Percentiles rank a stretch among this genome's conserved stretches.
Conservation (phyloP, 2,797 vertebrate species). For the Hirundo rustica region DNA sequence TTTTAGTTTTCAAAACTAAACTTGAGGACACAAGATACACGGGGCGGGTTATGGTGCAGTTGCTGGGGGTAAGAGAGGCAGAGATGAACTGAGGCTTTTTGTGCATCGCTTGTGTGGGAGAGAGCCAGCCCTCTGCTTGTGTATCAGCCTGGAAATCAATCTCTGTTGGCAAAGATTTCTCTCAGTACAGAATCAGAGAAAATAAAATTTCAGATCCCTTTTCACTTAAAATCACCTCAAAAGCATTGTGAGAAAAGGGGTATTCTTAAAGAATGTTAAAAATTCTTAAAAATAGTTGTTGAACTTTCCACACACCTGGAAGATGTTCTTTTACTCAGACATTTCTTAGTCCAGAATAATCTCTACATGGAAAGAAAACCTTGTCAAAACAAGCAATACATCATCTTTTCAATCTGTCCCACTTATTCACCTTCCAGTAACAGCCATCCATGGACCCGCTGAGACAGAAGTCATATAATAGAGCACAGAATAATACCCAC, state of each 20-base stretch:
- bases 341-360: neutral
- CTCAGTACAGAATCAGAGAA: neutral
- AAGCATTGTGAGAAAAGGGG: neutral
- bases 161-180: neutral
- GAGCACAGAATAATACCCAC: neutral
- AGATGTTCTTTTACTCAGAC: neutral
- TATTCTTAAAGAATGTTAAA: neutral
- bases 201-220: neutral
- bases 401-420: neutral
- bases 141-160: neutral
- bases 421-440: neutral
- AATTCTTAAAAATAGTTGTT: neutral
- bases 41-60: neutral
- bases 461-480: neutral
- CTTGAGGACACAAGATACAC: neutral
- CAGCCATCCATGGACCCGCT: neutral
- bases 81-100: neutral
- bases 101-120: neutral
- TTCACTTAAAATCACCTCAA: neutral
- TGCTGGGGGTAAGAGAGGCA: neutral
- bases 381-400: neutral
- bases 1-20: neutral
- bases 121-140: neutral
- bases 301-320: neutral
- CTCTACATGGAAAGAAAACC: neutral